phyloP scores from a whole-genome alignment of 2,113 vertebrate species.

The Haemorhous mexicanus region DNA sequence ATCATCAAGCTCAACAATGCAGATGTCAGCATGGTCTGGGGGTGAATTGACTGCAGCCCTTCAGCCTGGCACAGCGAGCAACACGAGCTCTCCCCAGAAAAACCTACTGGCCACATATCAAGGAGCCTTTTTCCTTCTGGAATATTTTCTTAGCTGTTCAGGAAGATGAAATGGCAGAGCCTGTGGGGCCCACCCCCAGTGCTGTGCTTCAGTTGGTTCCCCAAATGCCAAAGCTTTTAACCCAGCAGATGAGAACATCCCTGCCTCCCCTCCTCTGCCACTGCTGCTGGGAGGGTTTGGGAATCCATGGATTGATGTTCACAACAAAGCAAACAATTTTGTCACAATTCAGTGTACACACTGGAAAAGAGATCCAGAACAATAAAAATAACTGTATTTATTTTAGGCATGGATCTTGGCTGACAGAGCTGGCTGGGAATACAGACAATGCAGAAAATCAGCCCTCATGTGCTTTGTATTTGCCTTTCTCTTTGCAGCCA shows the following conservation, averaged over 20 bases:
- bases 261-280: neutral
- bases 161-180: neutral
- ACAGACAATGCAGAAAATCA: slow-evolving; percentile 10
- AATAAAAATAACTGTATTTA: slow-evolving; percentile 11
- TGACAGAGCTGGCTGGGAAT: neutral
- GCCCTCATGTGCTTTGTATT: neutral
- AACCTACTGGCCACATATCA: neutral
- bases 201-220: neutral
- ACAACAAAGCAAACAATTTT: neutral
- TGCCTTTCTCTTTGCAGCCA: neutral
- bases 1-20: neutral
- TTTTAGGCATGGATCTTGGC: slow-evolving; percentile 12
- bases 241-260: neutral
- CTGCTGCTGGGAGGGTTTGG: neutral
- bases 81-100: neutral
- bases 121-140: neutral
- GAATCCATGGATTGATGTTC: neutral
- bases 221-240: neutral
- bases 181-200: neutral
- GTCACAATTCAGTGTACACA: neutral
- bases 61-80: neutral
- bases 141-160: neutral
- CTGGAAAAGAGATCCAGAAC: neutral
- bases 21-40: neutral
- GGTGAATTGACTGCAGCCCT: neutral